Percentiles rank a stretch among this genome's conserved stretches.
Conservation (phyloP, 2,797 vertebrate species). For the Chelidonichthys spinosus region DNA sequence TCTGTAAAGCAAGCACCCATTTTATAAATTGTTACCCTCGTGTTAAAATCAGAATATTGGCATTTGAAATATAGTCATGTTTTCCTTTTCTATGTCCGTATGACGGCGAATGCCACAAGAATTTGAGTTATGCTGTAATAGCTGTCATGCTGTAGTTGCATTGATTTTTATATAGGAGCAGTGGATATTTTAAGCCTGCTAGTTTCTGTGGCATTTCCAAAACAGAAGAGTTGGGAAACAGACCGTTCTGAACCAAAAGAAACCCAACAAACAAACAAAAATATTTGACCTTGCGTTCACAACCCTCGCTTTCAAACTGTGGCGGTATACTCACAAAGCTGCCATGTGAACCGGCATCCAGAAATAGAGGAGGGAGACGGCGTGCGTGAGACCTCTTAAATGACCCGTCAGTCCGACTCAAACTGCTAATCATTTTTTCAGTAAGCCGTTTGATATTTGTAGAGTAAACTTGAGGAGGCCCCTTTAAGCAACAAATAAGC, state of each 20-base stretch:
- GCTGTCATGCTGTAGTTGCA: neutral
- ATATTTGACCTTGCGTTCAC: slow-evolving; percentile 51
- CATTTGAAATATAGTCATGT: neutral
- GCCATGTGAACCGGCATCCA: slow-evolving; percentile 41
- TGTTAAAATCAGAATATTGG: slow-evolving; percentile 31
- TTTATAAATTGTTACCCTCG: slow-evolving; percentile 34
- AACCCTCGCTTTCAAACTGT: slow-evolving; percentile 30
- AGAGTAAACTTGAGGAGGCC: slow-evolving; percentile 57
- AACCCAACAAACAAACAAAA: slow-evolving; percentile 13
- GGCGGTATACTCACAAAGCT: slow-evolving; percentile 33
- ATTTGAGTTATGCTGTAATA: neutral
- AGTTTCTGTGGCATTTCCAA: slow-evolving; percentile 10
- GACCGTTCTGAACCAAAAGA: slow-evolving; percentile 12
- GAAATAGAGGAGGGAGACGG: slow-evolving; percentile 47
- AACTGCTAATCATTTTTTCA: slow-evolving; percentile 61
- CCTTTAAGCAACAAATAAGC: slow-evolving; percentile 55
- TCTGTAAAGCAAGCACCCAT: slow-evolving; percentile 9
- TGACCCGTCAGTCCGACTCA: slow-evolving; percentile 37
- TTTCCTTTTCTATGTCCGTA: neutral
- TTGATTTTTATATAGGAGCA: slow-evolving; percentile 9
- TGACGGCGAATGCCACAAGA: neutral
- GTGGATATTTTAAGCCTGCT: neutral
- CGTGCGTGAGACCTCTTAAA: slow-evolving; percentile 39
- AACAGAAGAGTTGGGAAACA: slow-evolving; percentile 26
- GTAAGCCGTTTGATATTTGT: slow-evolving; percentile 67